Percentiles rank a stretch among this genome's conserved stretches.
phyloP scores from a whole-genome alignment of 2,113 vertebrate genomes.

The Melanerpes formicivorus region DNA sequence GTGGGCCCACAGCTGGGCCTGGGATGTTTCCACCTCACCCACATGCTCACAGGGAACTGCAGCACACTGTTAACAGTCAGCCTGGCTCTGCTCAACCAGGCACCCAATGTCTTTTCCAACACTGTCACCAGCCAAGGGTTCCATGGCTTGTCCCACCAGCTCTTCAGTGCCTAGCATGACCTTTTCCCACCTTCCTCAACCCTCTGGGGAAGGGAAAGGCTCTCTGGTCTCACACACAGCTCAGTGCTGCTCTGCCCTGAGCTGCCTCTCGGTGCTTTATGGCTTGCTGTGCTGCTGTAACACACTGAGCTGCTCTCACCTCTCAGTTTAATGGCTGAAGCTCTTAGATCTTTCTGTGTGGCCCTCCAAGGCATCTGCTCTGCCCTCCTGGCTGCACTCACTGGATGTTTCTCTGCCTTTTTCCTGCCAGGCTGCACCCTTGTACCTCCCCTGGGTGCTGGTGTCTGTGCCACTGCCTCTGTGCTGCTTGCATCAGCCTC shows the following conservation, averaged over 20 bases:
- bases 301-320: not conserved
- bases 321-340: not conserved
- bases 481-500: not conserved
- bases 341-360: rapidly evolving
- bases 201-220: not conserved
- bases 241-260: not conserved
- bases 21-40: not conserved
- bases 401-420: not conserved
- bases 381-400: not conserved
- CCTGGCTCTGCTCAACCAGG: not conserved
- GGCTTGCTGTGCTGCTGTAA: not conserved
- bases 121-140: not conserved
- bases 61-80: not conserved
- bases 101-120: too few species aligned
- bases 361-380: not conserved
- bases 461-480: not conserved
- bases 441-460: not conserved
- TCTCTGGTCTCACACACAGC: too few species aligned
- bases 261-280: not conserved
- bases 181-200: not conserved
- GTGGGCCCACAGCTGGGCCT: not conserved
- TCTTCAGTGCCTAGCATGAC: not conserved
- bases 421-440: not conserved
- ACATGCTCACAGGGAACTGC: not conserved
- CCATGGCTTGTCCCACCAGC: not conserved